These are phyloP conservation scores for Tineola bisselliella DNA, from an alignment of 2,888 invertebrate species.

Conservation along the genomic window DNA sequence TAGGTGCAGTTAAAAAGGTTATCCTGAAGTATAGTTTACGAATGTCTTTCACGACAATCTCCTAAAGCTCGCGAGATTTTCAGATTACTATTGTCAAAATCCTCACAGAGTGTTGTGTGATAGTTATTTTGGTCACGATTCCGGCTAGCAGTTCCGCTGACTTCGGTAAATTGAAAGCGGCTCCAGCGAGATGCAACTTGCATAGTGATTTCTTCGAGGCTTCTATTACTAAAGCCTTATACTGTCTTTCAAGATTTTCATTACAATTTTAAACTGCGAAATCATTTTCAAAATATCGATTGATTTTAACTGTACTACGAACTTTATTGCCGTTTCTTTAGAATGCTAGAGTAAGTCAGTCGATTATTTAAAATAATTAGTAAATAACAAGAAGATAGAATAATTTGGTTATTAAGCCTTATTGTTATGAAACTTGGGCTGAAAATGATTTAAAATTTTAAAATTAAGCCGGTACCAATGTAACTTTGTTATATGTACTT, in stretches of 20 bases:
- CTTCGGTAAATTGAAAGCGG: slow-evolving; percentile 10
- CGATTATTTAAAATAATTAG: no score
- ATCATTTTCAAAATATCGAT: neutral
- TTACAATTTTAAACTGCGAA: neutral
- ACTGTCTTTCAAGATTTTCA: neutral
- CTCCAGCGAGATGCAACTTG: neutral
- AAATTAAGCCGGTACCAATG: no score
- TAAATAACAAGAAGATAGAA: no score
- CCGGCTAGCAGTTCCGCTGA: neutral
- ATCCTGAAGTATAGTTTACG: neutral
- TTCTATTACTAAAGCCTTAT: neutral
- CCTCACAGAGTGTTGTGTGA: neutral
- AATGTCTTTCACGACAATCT: neutral
- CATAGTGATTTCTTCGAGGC: slow-evolving; percentile 4
- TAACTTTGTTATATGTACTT: no score
- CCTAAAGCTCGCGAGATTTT: neutral
- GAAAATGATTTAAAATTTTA: no score
- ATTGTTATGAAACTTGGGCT: no score
- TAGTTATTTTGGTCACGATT: slow-evolving; percentile 8
- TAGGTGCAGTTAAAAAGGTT: no score
- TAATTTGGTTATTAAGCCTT: no score
- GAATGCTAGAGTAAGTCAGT: no score
- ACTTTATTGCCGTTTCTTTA: no score
- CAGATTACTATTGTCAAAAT: neutral
- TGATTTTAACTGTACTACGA: no score